phyloP scores from a whole-genome alignment of 2,113 vertebrate species.

The Pituophis catenifer region DNA sequence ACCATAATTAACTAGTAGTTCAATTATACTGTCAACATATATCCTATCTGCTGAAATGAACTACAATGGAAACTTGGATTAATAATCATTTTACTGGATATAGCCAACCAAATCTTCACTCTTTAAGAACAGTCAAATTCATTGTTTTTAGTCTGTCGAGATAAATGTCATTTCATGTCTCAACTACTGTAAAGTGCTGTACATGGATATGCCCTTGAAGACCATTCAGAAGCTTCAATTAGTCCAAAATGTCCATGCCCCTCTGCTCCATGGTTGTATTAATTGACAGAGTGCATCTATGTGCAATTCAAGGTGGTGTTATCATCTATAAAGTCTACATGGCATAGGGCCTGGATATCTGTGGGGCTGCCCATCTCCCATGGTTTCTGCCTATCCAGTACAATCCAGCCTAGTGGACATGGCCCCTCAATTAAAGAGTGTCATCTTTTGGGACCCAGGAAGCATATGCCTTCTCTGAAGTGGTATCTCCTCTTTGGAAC shows the following conservation, averaged over 20 bases:
- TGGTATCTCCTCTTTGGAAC: background rate
- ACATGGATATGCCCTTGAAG: background rate
- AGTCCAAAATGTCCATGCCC: background rate
- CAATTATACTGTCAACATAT: background rate
- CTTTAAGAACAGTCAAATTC: background rate
- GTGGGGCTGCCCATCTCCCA: background rate
- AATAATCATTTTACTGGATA: background rate
- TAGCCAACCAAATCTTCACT: background rate
- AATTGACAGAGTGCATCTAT: background rate
- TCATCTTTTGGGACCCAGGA: background rate
- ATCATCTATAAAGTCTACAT: background rate
- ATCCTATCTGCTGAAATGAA: background rate
- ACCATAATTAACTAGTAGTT: background rate
- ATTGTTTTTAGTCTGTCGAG: background rate
- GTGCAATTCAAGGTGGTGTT: background rate
- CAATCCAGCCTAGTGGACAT: background rate
- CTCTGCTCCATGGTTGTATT: background rate
- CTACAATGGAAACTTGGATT: background rate
- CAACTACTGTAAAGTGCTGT: background rate
- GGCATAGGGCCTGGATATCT: background rate
- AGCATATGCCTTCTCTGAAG: background rate
- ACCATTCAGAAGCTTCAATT: background rate
- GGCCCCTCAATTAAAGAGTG: background rate
- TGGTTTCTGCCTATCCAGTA: background rate
- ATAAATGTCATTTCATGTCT: background rate